phyloP scores from a whole-genome alignment of 1,140 invertebrate genomes.

The Meloidogyne floridensis region DNA sequence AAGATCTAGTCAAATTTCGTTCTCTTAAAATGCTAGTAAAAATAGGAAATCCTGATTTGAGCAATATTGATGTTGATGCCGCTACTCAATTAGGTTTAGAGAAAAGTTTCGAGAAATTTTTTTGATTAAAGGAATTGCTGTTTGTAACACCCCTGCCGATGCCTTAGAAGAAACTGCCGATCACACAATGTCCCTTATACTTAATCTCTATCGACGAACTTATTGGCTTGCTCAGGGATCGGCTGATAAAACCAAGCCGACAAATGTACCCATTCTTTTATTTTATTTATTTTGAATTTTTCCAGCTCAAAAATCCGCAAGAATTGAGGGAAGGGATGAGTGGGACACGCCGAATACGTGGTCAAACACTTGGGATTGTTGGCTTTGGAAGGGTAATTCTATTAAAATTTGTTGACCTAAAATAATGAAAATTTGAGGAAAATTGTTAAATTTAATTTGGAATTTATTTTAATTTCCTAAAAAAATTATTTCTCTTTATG shows the following conservation, averaged over 20 bases:
- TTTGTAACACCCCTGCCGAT: conserved; percentile 98
- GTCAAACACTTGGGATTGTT: conserved; percentile 91
- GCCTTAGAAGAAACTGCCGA: conserved; percentile 99
- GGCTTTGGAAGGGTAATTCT: conserved; percentile 85
- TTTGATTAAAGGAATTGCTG: conserved; percentile 79
- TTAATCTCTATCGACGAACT: conserved; percentile 96
- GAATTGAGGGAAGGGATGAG: conserved; percentile 64
- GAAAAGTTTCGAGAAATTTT: neutral
- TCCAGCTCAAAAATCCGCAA: conserved; percentile 41
- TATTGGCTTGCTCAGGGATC: conserved; percentile 94
- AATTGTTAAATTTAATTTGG: conserved; percentile 75
- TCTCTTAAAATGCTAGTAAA: conserved; percentile 95
- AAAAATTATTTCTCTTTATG: conserved; percentile 46
- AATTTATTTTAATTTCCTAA: conserved; percentile 7
- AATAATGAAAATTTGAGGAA: conserved; percentile 71
- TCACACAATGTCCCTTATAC: conserved; percentile 93
- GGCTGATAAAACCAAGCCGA: neutral
- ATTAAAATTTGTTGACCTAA: neutral
- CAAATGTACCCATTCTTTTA: neutral
- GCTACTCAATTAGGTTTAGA: conserved; percentile 68
- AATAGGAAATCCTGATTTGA: conserved; percentile 88
- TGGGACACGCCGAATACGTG: conserved; percentile 90
- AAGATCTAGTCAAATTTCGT: conserved; percentile 99
- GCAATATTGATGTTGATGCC: conserved; percentile 96
- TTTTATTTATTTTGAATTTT: conserved; percentile 24